Conservation (phyloP, 1,140 invertebrate species). For the Dysdera silvatica region DNA sequence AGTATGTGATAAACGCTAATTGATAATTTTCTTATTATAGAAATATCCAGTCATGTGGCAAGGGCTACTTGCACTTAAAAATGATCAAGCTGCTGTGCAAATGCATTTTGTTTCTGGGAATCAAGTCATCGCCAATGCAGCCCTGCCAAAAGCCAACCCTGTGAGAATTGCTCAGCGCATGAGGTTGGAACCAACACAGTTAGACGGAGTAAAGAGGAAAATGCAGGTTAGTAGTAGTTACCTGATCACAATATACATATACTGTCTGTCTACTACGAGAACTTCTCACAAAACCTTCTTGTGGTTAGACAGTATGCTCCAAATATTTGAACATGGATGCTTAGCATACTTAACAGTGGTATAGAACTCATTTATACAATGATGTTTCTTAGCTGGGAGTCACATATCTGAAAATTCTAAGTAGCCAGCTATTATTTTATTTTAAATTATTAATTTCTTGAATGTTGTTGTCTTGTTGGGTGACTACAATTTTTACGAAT, state of each 20-base stretch:
- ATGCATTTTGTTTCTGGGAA: constrained; percentile 97
- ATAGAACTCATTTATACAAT: too few species aligned
- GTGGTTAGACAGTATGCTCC: too few species aligned
- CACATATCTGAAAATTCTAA: too few species aligned
- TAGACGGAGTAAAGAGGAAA: constrained; percentile 88
- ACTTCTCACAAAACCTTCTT: neutral
- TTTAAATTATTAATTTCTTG: too few species aligned
- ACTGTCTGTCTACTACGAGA: neutral
- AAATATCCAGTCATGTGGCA: constrained; percentile 93
- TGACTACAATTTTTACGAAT: too few species aligned
- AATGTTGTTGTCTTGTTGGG: too few species aligned
- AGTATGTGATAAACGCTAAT: too few species aligned
- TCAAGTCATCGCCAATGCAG: constrained; percentile 69
- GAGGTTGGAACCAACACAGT: constrained; percentile 85
- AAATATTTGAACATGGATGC: too few species aligned
- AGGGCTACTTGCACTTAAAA: constrained; percentile 86
- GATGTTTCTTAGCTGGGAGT: too few species aligned
- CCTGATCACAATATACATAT: neutral
- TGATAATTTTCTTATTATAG: constrained; percentile 6
- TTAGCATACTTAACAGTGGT: too few species aligned
- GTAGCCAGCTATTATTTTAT: too few species aligned
- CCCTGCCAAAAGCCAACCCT: constrained; percentile 69
- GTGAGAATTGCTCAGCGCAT: constrained; percentile 91
- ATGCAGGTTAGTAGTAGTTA: constrained; percentile 76
- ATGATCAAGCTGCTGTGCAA: constrained; percentile 90